phyloP scores from a whole-genome alignment of 2,888 invertebrate genomes.

The Pyrrhia umbra region DNA sequence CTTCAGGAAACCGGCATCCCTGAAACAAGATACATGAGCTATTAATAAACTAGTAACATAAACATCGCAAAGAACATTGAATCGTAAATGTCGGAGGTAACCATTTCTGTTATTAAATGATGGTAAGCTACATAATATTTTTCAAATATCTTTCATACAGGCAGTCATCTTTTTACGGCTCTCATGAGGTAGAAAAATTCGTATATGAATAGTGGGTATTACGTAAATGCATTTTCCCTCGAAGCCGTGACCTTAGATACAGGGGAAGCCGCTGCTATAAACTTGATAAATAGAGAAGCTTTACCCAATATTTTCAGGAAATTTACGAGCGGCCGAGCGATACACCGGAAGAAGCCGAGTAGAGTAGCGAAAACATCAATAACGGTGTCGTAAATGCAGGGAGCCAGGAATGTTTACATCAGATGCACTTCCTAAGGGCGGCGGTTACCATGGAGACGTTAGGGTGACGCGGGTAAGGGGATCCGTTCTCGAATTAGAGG shows the following conservation, averaged over 20 bases:
- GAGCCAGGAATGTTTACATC: conserved; percentile 75
- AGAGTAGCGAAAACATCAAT: conserved; percentile 80
- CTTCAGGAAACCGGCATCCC: conserved; percentile 97
- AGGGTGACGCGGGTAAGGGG: conserved; percentile 77
- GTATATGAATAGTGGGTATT: conserved; percentile 58
- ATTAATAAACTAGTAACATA: conserved; percentile 44
- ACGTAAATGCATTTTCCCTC: conserved; percentile 72
- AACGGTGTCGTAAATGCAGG: conserved; percentile 78
- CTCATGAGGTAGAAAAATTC: conserved; percentile 49
- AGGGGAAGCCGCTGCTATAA: conserved; percentile 72
- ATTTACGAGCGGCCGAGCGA: conserved; percentile 76
- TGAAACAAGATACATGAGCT: conserved; percentile 88
- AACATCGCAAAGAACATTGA: not conserved
- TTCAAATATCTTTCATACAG: conserved; percentile 32
- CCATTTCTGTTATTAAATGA: conserved; percentile 20
- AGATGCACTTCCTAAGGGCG: conserved; percentile 68
- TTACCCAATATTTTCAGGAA: conserved; percentile 78
- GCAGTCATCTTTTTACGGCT: conserved; percentile 30
- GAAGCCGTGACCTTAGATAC: conserved; percentile 76
- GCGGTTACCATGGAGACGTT: conserved; percentile 66
- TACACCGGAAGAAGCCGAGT: conserved; percentile 75
- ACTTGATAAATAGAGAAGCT: conserved; percentile 82
- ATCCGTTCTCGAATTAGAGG: conserved; percentile 82
- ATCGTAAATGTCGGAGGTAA: conserved; percentile 9
- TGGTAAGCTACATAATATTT: conserved; percentile 34